A percentile compares a stretch with the other conserved stretches of the same genome.
These are phyloP conservation scores for Melipona quadrifasciata DNA, from an alignment of 1,140 invertebrate genomes.

Conservation along the genomic window DNA sequence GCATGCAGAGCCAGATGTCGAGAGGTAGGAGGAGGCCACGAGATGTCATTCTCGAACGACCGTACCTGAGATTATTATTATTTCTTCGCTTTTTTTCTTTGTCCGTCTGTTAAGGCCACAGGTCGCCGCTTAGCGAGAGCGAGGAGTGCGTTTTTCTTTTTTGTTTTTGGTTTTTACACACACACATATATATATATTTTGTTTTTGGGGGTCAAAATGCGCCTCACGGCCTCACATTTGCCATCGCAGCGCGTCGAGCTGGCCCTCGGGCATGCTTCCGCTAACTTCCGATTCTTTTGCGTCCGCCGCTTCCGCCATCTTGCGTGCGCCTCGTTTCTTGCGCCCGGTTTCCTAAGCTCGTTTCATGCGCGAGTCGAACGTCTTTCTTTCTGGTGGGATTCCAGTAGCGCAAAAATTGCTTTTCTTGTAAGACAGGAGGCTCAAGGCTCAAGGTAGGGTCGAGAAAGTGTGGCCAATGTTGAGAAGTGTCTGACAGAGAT, in stretches of 20 bases:
- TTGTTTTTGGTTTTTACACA: background rate
- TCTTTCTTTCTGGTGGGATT: background rate
- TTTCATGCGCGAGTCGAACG: background rate
- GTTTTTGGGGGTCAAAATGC: background rate
- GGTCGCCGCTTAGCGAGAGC: constrained; percentile 30
- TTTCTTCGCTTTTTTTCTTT: constrained; percentile 48
- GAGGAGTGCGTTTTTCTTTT: constrained; percentile 4
- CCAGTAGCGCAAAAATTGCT: too few species aligned
- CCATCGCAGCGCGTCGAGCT: constrained; percentile 38
- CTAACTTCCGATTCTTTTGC: background rate
- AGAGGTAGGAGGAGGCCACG: constrained; percentile 60
- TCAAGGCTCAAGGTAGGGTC: too few species aligned
- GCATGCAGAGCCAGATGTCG: constrained; percentile 53
- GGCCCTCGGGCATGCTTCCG: constrained; percentile 49
- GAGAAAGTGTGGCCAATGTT: too few species aligned
- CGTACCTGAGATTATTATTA: constrained; percentile 32
- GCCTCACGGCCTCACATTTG: constrained; percentile 9
- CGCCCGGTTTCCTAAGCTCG: background rate
- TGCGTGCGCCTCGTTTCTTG: background rate
- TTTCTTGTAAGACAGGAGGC: too few species aligned
- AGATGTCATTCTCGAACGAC: background rate
- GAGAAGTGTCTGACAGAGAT: too few species aligned
- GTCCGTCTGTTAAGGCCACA: background rate
- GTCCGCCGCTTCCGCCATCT: background rate
- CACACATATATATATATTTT: too few species aligned